Percentiles rank a stretch among this genome's conserved stretches.
Conservation (phyloP, 1,140 invertebrate genomes). For the Bombus difficillimus region DNA sequence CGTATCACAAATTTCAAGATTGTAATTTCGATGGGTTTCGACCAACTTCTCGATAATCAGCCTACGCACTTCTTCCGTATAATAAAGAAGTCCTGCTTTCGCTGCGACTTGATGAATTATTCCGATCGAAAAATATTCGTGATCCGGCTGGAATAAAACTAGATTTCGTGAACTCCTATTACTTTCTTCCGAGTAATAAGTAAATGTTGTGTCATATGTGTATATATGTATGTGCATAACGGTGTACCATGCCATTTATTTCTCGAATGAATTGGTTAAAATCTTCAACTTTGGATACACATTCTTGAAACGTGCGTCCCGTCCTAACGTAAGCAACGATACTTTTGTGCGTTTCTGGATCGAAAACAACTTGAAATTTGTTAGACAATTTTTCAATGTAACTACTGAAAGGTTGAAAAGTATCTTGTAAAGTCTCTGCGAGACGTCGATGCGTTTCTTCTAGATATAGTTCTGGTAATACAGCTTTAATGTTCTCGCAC, state of each 20-base stretch:
- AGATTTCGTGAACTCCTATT: not conserved
- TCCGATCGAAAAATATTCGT: slow-evolving; percentile 81
- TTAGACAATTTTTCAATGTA: slow-evolving; percentile 57
- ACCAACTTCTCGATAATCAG: slow-evolving; percentile 83
- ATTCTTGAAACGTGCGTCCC: slow-evolving; percentile 59
- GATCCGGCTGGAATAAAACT: slow-evolving; percentile 75
- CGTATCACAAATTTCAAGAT: slow-evolving; percentile 85
- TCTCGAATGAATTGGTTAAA: slow-evolving; percentile 70
- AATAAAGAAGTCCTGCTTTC: slow-evolving; percentile 77
- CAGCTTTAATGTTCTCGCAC: slow-evolving; percentile 62
- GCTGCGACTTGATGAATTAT: slow-evolving; percentile 68
- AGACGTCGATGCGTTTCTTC: slow-evolving; percentile 70
- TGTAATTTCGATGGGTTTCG: slow-evolving; percentile 82
- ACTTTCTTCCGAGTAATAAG: no score
- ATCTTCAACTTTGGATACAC: slow-evolving; percentile 66
- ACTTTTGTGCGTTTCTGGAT: slow-evolving; percentile 36
- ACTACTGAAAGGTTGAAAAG: slow-evolving; percentile 71
- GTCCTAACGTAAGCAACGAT: slow-evolving; percentile 32
- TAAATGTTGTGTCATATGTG: no score
- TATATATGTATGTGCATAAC: not conserved
- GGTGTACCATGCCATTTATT: slow-evolving; percentile 70
- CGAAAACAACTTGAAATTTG: slow-evolving; percentile 62
- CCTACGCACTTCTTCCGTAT: slow-evolving; percentile 79
- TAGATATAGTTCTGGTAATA: slow-evolving; percentile 76
- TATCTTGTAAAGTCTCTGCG: slow-evolving; percentile 59